Base-by-base conservation (phyloP, 1,140 invertebrate species). In the Bicyclus anynana region DNA sequence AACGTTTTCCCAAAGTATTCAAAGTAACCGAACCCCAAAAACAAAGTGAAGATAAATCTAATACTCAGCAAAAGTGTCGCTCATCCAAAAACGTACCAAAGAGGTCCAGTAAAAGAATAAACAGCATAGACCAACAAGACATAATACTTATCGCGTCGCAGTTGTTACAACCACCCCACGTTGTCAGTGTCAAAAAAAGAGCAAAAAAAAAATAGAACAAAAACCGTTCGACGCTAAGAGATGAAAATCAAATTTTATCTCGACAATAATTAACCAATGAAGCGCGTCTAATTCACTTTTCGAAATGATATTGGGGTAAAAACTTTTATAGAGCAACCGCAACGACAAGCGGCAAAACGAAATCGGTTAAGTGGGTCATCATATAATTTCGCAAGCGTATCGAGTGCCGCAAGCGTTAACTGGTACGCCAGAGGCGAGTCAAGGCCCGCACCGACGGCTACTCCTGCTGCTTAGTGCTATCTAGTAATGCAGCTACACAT, bases 361-460 rank as follows among this genome's bases (percentile, higher is more conserved):
- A 88, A 84, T 80, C 82, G 68, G 62, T 76, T 77, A 87, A 86
- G 84, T 88, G 76, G 85, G 85, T 85, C 85, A 88, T 87, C 79
- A 81, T 81, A 84, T 79, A 80, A 86, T 88, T 85, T 88, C 84
- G 85, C 84, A 88, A 88, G 74, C 77, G 77, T 84, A 87, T 84
- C 82, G 85, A 88, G 82, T 84, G 82, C 82, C 77, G 82, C 80
- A 83, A 87, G 77, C 79, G 75, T 84, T 79, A 84, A 84, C 80
- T 85, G 77, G 82, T 86, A 84, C 80, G 77, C 74, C 67, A 53
- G 76, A 75, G 74, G 73, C 78, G 55, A 85, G 79, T 88, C 83
- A 88, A 84, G 83, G 82, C 82, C 79, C 66, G 59, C 44, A 52
- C 51, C 63, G 67, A 60, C 59, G 71, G 69, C 70, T 38, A 51